phyloP scores from a whole-genome alignment of 2,113 vertebrate genomes.

The Macquaria australasica region DNA sequence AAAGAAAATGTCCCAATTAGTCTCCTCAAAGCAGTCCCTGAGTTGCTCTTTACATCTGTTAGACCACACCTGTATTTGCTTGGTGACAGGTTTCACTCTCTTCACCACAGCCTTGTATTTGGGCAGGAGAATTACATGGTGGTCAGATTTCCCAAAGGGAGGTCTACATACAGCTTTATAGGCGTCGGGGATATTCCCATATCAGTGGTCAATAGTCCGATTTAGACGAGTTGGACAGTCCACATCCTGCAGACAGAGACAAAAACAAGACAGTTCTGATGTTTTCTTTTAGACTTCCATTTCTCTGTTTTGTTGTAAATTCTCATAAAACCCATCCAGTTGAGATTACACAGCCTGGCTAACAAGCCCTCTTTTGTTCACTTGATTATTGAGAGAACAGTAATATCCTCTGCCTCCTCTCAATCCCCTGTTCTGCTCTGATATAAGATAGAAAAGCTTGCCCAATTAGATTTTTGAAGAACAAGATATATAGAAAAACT shows the following conservation, averaged over 20 bases:
- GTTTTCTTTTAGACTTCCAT: background rate
- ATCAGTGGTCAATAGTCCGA: no score
- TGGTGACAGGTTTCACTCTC: no score
- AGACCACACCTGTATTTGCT: no score
- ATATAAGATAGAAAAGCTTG: conserved; percentile 58
- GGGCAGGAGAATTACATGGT: no score
- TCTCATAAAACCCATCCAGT: conserved; percentile 31
- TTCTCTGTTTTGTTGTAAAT: conserved; percentile 32
- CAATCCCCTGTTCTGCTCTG: conserved; percentile 47
- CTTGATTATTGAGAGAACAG: conserved; percentile 24
- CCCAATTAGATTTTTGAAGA: conserved; percentile 26
- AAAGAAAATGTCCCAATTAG: no score
- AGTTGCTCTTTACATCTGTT: no score
- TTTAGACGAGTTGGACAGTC: no score
- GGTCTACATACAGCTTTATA: no score
- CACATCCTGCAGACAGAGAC: conserved; percentile 9
- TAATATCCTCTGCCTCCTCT: conserved; percentile 58
- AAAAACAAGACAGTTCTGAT: conserved; percentile 23
- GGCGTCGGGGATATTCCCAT: no score
- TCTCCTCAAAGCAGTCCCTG: no score
- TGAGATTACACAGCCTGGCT: conserved; percentile 29
- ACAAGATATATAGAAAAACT: background rate
- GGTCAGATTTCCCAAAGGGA: no score
- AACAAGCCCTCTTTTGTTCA: conserved; percentile 32
- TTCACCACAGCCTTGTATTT: no score